These are phyloP conservation scores for Hydrotaea cyrtoneurina DNA, from an alignment of 2,888 invertebrate species.

Conservation along the genomic window DNA sequence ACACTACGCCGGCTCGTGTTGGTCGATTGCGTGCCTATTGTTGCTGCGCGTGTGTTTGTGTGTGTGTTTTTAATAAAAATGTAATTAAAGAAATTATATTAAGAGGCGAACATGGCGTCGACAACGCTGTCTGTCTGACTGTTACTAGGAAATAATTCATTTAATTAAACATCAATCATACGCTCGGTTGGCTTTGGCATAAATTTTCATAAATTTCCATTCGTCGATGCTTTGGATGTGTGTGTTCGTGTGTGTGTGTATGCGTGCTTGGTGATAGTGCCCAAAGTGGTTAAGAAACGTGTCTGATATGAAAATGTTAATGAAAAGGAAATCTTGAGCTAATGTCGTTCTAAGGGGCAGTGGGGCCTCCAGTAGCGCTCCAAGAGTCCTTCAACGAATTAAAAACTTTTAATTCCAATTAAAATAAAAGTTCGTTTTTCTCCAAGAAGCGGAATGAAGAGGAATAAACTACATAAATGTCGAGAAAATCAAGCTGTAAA, in stretches of 20 bases:
- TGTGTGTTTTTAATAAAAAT: neutral
- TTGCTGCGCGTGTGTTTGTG: neutral
- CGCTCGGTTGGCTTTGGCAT: neutral
- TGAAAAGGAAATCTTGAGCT: neutral
- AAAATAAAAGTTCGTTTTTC: too few species aligned
- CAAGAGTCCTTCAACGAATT: too few species aligned
- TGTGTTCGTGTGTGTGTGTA: neutral
- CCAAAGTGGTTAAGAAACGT: neutral
- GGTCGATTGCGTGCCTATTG: too few species aligned
- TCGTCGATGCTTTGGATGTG: too few species aligned
- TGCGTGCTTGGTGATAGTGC: neutral
- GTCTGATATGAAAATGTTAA: neutral
- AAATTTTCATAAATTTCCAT: conserved; percentile 7
- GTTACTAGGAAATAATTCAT: neutral
- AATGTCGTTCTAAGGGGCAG: too few species aligned
- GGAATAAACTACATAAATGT: too few species aligned
- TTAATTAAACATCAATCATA: conserved; percentile 40
- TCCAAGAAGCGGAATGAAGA: too few species aligned
- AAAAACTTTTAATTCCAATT: too few species aligned
- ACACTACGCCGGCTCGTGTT: neutral
- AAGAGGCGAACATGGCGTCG: neutral
- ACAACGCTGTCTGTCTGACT: neutral
- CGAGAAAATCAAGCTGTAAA: too few species aligned
- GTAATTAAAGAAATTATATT: conserved; percentile 6
- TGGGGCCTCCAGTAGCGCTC: too few species aligned